Evolutionary conservation across 2,797 vertebrate species (phyloP), one percentile per base, ranked within the genome.

Genomic region (Oophaga sylvatica): DNA sequence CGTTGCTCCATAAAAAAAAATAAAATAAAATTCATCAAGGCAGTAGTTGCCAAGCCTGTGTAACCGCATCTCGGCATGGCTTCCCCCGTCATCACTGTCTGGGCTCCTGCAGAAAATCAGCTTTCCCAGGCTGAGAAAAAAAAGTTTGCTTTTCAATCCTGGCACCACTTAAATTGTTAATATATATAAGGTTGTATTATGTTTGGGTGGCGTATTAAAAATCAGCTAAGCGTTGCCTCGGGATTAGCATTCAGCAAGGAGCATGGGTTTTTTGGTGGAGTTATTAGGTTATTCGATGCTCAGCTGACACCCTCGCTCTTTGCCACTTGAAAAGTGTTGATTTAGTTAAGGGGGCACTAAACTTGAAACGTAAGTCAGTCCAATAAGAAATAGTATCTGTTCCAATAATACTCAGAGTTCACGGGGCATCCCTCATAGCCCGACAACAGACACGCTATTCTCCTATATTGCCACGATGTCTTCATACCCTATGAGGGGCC

Each of bases 41-140:
- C 80, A 80, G 80, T 17, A 83, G 73, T 80, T 89, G 88, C 88
- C 88, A 89, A 89, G 80, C 84, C 84, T 78, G 79, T 83, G 84
- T 89, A 89, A 89, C 88, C 88, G 70, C 88, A 89, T 89, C 88
- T 89, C 84, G 84, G 88, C 76, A 71, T 78, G 88, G 88, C 84
- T 89, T 89, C 75, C 83, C 87, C 88, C 88, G 73, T 86, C 88
- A 89, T 86, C 84, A 70, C 84, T 83, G 88, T 86, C 88, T 89
- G 84, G 84, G 83, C 84, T 86, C 80, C 88, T 89, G 86, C 80
- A 85, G 80, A 81, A 81, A 88, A 85, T 81, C 68, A 77, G 84
- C 73, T 89, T 89, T 89, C 88, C 80, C 84, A 86, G 84, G 56
- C 84, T 71, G 79, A 77, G 71, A 87, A 87, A 86, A 82, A 81